Evolutionary conservation across 1,140 invertebrate species (phyloP).

Genomic region (Caenorhabditis inopinata): DNA sequence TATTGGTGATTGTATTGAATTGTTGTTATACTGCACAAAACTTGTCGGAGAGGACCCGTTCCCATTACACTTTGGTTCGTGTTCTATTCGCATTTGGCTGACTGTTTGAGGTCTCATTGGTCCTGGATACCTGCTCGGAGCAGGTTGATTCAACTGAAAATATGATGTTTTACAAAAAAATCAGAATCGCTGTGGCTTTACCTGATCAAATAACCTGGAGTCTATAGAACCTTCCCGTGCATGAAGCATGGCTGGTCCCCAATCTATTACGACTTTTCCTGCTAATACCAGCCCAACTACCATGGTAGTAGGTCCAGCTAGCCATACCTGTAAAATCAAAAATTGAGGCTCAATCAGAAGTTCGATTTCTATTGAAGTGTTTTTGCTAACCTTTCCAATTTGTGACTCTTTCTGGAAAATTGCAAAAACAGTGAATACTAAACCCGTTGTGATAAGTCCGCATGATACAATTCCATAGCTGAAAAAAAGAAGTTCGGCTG

Average conservation of each 20-base stretch:
- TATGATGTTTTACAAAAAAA: not conserved
- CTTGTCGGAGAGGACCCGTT: not conserved
- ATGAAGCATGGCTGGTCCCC: constrained; percentile 65
- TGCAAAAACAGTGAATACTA: constrained; percentile 66
- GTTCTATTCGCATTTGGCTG: constrained; percentile 25
- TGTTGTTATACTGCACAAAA: not conserved
- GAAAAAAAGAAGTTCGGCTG: constrained; percentile 37
- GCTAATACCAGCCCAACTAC: constrained; percentile 60
- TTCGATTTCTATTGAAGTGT: too few relatives aligned
- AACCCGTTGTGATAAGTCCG: constrained; percentile 60
- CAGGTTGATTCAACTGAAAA: constrained; percentile 28
- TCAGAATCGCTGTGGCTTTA: constrained; percentile 23
- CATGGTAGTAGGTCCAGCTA: constrained; percentile 65
- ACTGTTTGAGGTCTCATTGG: constrained; percentile 8
- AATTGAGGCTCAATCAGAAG: too few relatives aligned
- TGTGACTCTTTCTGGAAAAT: constrained; percentile 64
- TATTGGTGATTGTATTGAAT: not conserved
- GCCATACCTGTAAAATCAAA: constrained; percentile 59
- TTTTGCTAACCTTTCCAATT: constrained; percentile 52
- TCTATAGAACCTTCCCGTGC: constrained; percentile 59
- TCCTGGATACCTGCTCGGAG: constrained; percentile 19
- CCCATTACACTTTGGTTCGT: constrained; percentile 36
- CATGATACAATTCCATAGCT: constrained; percentile 64
- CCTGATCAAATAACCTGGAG: constrained; percentile 56
- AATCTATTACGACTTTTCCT: constrained; percentile 64